Base-by-base conservation (phyloP, 2,113 vertebrate species). In the Heterocephalus glaber region DNA sequence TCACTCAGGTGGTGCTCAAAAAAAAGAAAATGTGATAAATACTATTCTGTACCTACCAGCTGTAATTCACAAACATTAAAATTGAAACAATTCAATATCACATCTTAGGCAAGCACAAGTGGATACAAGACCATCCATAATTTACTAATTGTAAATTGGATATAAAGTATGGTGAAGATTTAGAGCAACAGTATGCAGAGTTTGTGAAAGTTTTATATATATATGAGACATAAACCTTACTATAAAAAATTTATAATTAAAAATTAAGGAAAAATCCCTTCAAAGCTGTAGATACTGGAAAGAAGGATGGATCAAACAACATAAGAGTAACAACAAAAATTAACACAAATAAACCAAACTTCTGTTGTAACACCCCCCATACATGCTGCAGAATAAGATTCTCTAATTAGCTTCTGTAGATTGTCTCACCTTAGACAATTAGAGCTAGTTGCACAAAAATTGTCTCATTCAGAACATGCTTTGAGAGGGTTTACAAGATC, bases 401-500 rank as follows among this genome's bases (percentile, higher is more conserved):
- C 83, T 96, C 93, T 96, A 94, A 96, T 97, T 95, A 97, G 80
- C 84, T 91, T 97, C 93, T 85, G 92, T 56, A 89, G 89, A 96
- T 95, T 85, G 92, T 97, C 89, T 89, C 95, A 97, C 88, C 89
- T 93, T 76, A 97, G 83, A 96, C 94, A 97, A 97, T 98, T 97
- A 97, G 74, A 97, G 96, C 80, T 94, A 92, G 91, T 87, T 97
- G 93, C 87, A 90, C 87, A 97, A 97, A 97, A 97, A 97, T 85
- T 95, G 96, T 97, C 89, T 98, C 93, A 97, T 97, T 97, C 95
- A 96, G 68, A 96, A 88, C 91, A 97, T 95, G 94, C 93, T 96
- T 96, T 97, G 89, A 98, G 95, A 96, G 86, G 30, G 94, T 96
- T 97, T 97, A 96, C 94, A 97, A 96, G 94, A 97, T 97, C 97